Evolutionary conservation across 1,140 invertebrate genomes (phyloP), one percentile per base, ranked within the genome.

Genomic region (Choristoneura fumiferana): DNA sequence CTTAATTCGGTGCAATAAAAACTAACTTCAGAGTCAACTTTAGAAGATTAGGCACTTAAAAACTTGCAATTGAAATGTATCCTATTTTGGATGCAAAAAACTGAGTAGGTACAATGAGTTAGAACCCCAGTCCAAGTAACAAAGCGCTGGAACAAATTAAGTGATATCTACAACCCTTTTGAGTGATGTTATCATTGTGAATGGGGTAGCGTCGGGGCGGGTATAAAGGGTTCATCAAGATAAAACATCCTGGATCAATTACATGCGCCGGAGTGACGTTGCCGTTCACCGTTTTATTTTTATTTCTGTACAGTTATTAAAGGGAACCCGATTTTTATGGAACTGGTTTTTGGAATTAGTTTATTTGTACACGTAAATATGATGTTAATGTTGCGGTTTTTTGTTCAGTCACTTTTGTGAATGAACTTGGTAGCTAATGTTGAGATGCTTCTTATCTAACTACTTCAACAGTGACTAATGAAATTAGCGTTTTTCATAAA

Each of bases 61-160:
- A 79, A 78, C 76, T 75, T 57, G 65, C 63, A 65, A 81, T 78
- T 69, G 64, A 76, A 73, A 74, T 69, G 62, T 65, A 78, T 70
- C 58, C 62, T 69, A 62, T 71, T 38, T 76, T 76, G 52, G 54
- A 40, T 54, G 68, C 63, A 78, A 82, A 81, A 74, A 69, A 17
- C 65, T 40, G 53, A 45, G 62, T n/a, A n/a, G 57, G 58, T 35
- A 75, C 69, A 80, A 81, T 71, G 68, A 69, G 76, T 68, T n/a
- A n/a, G n/a, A n/a, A n/a, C 75, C 73, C 73, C 78, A 84, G 82
- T 82, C 71, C 78, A 65, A 69, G 73, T 76, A 78, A 89, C 81
- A 87, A 87, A 82, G 82, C 84, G 73, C 78, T 76, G 84, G 78
- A 87, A 88, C 85, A 87, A 88, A 88, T 88, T 88, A 88, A 88